Percentiles rank a stretch among this genome's conserved stretches.
Conservation (phyloP, 2,797 vertebrate genomes). For the Merluccius polli region DNA sequence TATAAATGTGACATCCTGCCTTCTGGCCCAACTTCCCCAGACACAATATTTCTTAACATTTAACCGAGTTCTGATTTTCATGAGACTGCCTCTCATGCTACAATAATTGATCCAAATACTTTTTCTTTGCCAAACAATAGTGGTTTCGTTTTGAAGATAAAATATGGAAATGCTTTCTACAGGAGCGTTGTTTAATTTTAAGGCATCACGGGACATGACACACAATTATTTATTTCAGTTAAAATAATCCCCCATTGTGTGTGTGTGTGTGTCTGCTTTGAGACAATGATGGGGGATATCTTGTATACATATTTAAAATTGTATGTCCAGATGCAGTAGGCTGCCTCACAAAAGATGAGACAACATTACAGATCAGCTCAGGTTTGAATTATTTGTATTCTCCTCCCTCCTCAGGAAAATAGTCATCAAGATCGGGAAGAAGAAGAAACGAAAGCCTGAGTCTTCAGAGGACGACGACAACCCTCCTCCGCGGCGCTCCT, state of each 20-base stretch:
- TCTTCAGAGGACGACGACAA: conserved; percentile 91
- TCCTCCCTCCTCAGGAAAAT: conserved; percentile 81
- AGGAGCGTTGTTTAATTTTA: not conserved
- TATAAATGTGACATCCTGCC: not conserved
- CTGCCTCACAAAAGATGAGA: not conserved
- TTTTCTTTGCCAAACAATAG: not conserved
- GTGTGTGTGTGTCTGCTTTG: not conserved
- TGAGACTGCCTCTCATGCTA: not conserved
- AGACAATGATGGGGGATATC: not conserved
- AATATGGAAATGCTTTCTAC: not conserved
- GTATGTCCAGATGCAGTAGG: not conserved
- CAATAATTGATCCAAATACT: not conserved
- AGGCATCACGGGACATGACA: not conserved
- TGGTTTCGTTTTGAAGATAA: not conserved
- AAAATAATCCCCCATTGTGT: not conserved
- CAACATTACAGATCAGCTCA: not conserved
- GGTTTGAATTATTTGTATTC: conserved; percentile 2
- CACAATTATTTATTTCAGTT: not conserved
- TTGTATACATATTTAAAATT: not conserved
- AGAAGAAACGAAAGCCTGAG: conserved; percentile 92
- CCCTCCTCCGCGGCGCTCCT: conserved; percentile 71
- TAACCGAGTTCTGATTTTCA: not conserved
- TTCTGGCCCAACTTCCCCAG: not conserved
- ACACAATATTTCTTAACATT: too few species aligned
- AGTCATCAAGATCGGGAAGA: conserved; percentile 95